Conservation (phyloP, 2,113 vertebrate genomes). For the Anhinga anhinga region DNA sequence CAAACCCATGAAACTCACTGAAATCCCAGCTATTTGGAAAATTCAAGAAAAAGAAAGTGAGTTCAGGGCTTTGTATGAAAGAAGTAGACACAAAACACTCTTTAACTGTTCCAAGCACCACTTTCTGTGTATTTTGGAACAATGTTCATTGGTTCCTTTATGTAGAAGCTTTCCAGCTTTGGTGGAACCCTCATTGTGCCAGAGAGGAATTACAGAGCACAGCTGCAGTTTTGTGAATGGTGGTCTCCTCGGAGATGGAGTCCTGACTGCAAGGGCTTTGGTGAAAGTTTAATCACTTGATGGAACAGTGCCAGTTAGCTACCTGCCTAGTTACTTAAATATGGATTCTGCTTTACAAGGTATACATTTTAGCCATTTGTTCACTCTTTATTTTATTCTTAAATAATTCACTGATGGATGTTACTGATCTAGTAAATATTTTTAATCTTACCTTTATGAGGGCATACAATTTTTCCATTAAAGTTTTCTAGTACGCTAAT, state of each 20-base stretch:
- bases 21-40: not conserved
- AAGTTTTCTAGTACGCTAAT: not conserved
- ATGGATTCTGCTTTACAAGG: not conserved
- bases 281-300: not conserved
- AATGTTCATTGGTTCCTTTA: not conserved
- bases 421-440: not conserved
- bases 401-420: not conserved
- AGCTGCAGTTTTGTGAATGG: not conserved
- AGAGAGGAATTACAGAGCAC: not conserved
- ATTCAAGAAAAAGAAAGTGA: not conserved
- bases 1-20: accelerated
- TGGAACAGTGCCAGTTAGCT: not conserved
- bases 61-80: not conserved
- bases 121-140: not conserved
- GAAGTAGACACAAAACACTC: not conserved
- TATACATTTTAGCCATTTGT: not conserved
- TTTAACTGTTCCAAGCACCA: not conserved
- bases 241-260: not conserved
- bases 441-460: not conserved
- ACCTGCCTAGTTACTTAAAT: not conserved
- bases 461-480: not conserved
- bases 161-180: not conserved
- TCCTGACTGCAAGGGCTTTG: not conserved
- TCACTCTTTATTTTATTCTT: not conserved
- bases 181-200: not conserved